A percentile compares a stretch with the other conserved stretches of the same genome.
Conservation (phyloP, 2,113 vertebrate species). For the Grammomys surdaster region DNA sequence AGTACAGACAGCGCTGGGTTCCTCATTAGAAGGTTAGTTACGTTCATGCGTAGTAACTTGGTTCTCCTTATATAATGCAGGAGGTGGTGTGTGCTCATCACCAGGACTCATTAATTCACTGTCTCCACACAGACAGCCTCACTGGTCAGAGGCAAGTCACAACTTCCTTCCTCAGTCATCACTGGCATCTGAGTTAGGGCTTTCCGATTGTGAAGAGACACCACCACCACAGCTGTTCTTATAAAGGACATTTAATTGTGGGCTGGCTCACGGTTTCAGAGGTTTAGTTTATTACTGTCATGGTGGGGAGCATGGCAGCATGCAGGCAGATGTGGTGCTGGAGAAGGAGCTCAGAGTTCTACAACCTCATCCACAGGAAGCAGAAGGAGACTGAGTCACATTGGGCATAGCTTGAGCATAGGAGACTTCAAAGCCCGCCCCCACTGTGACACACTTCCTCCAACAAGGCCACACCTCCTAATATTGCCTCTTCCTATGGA, state of each 20-base stretch:
- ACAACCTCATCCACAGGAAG: not conserved
- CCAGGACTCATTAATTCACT: not conserved
- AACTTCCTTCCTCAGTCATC: constrained; percentile 20
- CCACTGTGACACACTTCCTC: not conserved
- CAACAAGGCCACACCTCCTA: not conserved
- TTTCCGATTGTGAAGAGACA: not conserved
- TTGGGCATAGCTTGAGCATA: not conserved
- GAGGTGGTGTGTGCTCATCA: not conserved
- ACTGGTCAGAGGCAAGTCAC: not conserved
- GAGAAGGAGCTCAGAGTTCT: not conserved
- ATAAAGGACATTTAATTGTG: not conserved
- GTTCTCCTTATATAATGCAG: not conserved
- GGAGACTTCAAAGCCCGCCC: not conserved
- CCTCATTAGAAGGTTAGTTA: not conserved
- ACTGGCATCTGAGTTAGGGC: not conserved
- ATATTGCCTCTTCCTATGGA: not conserved
- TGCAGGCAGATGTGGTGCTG: not conserved
- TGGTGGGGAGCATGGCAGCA: not conserved
- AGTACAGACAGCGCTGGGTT: not conserved
- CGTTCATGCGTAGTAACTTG: not conserved
- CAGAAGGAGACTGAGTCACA: not conserved
- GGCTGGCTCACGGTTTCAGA: not conserved
- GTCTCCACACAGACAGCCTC: not conserved
- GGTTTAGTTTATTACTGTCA: not conserved
- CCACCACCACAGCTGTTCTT: not conserved